Base-by-base conservation (phyloP, 92 coral and sea anemone genomes). In the Bergia puertoricense region DNA sequence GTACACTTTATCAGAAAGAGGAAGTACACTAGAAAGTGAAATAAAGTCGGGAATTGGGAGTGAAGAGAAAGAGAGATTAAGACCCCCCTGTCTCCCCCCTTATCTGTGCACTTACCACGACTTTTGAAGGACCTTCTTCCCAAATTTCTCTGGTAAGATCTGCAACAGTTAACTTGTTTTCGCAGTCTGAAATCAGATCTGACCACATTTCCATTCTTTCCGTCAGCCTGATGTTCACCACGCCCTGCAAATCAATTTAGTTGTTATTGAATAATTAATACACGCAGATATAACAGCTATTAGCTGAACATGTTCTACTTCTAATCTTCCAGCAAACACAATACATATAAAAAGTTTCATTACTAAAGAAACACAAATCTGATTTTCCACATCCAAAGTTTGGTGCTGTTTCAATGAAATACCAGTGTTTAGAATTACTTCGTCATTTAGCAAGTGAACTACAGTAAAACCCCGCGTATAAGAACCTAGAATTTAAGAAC, bases 41-140 rank as follows among this genome's bases (percentile, higher is more conserved):
- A 30, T 30, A 30, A 30, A 30, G 30, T 30, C 30, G 11, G 16
- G 57, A 0, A 51, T 2, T 15, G 57, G 7, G 57, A 50, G 56
- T 51, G 57, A 51, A 51, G 57, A 15, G 16, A 9, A 51, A 2
- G 16, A 51, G 57, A 51, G 11, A 15, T 6, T 10, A 14, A 4
- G 23, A 13, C 3, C 68, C 23, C 68, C 68, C 1, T 48, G 54
- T 30, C 30, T 30, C 30, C 22, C n/a, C 66, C 42, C 13, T 77
- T n/a, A 43, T 69, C 48, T 30, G 44, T 39, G 54, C 14, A 87
- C 92, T 90, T 77, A 97, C 99, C 82, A 89, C 82, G 4, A 97
- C 90, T 92, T 93, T 94, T 2, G 95, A 77, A n/a, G 99, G 95
- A 75, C 97, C 94, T 74, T 95, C 97, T 42, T 80, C 92, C 99